These are phyloP conservation scores for Pristionchus maxplancki DNA, from an alignment of 2,888 invertebrate species.

Conservation along the genomic window DNA sequence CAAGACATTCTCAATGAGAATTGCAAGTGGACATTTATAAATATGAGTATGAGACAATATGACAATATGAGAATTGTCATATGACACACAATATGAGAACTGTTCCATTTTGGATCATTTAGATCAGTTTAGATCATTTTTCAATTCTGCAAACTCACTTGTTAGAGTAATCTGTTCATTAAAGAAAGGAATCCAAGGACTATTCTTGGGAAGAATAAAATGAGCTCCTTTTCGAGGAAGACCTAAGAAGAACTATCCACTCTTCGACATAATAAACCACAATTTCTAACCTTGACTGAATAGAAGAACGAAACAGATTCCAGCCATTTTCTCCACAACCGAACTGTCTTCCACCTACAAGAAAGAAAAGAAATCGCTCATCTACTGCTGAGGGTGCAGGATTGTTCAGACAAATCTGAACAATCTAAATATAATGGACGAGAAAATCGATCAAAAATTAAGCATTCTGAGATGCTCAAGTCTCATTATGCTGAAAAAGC, in stretches of 20 bases:
- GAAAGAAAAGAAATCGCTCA: too few relatives aligned
- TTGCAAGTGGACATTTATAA: too few relatives aligned
- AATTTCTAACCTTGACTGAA: conserved; percentile 9
- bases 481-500: too few relatives aligned
- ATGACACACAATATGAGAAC: too few relatives aligned
- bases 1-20: too few relatives aligned
- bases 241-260: not conserved
- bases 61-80: too few relatives aligned
- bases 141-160: not conserved
- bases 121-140: too few relatives aligned
- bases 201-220: conserved; percentile 32
- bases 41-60: too few relatives aligned
- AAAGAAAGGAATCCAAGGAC: not conserved
- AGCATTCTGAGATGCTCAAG: too few relatives aligned
- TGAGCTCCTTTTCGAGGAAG: conserved; percentile 39
- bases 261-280: not conserved
- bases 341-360: conserved; percentile 37
- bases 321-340: conserved; percentile 1
- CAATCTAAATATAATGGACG: not conserved
- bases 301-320: conserved; percentile 28
- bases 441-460: too few relatives aligned
- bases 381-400: too few relatives aligned
- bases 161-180: conserved; percentile 17
- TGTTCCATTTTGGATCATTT: too few relatives aligned
- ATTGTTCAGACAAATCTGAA: not conserved